Conservation (phyloP, 2,888 invertebrate genomes). For the Drosophila kambysellisi region DNA sequence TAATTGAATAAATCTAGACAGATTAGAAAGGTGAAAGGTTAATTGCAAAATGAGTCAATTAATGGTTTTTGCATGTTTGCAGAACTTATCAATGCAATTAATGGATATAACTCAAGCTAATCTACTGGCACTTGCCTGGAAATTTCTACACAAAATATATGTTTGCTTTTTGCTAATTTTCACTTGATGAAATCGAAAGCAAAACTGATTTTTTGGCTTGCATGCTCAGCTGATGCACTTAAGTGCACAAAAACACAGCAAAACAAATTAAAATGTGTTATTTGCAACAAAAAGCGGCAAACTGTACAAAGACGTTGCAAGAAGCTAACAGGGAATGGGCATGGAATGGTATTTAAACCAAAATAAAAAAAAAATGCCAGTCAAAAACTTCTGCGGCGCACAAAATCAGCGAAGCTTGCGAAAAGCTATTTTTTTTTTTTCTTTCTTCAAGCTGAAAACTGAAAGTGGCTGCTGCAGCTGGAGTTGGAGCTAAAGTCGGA, state of each 20-base stretch:
- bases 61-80: slow-evolving; percentile 18
- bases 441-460: slow-evolving; percentile 42
- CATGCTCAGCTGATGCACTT: slow-evolving; percentile 81
- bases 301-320: slow-evolving; percentile 41
- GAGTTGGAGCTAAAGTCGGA: slow-evolving; percentile 14
- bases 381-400: slow-evolving; percentile 52
- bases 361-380: slow-evolving; percentile 5
- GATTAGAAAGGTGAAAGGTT: slow-evolving; percentile 27
- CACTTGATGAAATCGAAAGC: slow-evolving; percentile 70
- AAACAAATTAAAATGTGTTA: slow-evolving; percentile 69
- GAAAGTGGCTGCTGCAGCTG: slow-evolving; percentile 56
- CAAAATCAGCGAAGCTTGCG: slow-evolving; percentile 77
- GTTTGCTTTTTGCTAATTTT: slow-evolving; percentile 32
- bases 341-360: slow-evolving; percentile 36
- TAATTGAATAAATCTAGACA: slow-evolving; percentile 32
- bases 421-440: slow-evolving; percentile 66
- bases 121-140: neutral
- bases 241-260: slow-evolving; percentile 69
- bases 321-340: slow-evolving; percentile 43
- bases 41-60: slow-evolving; percentile 15
- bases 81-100: slow-evolving; percentile 2
- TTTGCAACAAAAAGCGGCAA: slow-evolving; percentile 64
- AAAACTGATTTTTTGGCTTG: slow-evolving; percentile 55
- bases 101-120: neutral
- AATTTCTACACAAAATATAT: slow-evolving; percentile 15